Conservation (phyloP, 1,140 invertebrate genomes). For the Tribolium castaneum region DNA sequence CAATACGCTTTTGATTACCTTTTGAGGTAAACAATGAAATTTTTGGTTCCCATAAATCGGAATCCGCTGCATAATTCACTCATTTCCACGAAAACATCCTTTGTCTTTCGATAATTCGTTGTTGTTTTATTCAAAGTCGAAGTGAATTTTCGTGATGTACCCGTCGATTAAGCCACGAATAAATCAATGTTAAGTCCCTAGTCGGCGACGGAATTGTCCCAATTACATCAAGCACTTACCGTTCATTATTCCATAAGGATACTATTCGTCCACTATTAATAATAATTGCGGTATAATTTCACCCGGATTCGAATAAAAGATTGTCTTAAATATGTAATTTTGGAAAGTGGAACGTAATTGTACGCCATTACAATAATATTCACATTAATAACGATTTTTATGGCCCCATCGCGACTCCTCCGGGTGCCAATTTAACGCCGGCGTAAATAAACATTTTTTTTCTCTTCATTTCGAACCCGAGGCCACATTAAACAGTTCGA, state of each 20-base stretch:
- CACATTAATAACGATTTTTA: conserved; percentile 35
- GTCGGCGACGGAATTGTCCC: conserved; percentile 1
- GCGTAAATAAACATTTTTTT: conserved; percentile 14
- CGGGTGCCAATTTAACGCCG: conserved; percentile 30
- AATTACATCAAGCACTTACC: not conserved
- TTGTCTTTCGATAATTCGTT: conserved; percentile 4
- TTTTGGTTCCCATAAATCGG: not conserved
- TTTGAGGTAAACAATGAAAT: not conserved
- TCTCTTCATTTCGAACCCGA: not conserved
- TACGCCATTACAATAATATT: conserved; percentile 30
- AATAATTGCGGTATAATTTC: conserved; percentile 21
- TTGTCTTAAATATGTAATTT: conserved; percentile 31
- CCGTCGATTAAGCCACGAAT: conserved; percentile 17
- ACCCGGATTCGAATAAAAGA: conserved; percentile 29
- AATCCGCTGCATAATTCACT: conserved; percentile 13
- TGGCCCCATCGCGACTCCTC: conserved; percentile 20
- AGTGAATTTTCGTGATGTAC: conserved; percentile 24
- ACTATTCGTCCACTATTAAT: conserved; percentile 21
- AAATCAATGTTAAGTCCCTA: not conserved
- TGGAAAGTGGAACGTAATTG: conserved; percentile 35
- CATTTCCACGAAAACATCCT: conserved; percentile 17
- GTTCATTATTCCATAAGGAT: conserved; percentile 16
- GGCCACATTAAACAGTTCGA: not conserved
- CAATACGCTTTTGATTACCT: not conserved
- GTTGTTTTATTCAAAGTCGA: conserved; percentile 16